Conservation (phyloP, 2,888 invertebrate species). For the Adelognathus sp. region DNA sequence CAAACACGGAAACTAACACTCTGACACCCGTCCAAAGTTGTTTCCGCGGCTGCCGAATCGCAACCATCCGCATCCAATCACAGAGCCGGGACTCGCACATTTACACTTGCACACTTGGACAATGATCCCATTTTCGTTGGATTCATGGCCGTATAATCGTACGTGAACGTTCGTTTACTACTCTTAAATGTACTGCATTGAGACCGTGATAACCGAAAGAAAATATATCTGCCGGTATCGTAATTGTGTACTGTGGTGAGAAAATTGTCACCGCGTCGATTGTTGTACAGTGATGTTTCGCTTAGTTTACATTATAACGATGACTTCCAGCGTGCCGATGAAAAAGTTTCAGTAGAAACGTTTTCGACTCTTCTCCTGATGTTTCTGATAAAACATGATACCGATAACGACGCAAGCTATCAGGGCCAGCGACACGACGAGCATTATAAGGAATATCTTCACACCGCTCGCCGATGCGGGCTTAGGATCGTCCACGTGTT, state of each 20-base stretch:
- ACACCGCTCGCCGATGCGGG: constrained; percentile 93
- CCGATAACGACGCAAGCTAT: constrained; percentile 93
- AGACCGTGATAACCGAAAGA: not conserved
- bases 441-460: constrained; percentile 94
- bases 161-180: not conserved
- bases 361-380: constrained; percentile 94
- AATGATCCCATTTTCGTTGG: not conserved
- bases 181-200: not conserved
- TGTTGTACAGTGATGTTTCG: not conserved
- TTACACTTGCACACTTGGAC: not conserved
- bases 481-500: constrained; percentile 94
- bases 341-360: constrained; percentile 86
- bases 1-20: too few relatives aligned
- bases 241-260: not conserved
- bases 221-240: not conserved
- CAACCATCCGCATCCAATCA: too few relatives aligned
- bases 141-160: not conserved
- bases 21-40: too few relatives aligned
- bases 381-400: constrained; percentile 96
- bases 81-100: not conserved
- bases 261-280: not conserved
- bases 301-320: not conserved
- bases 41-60: too few relatives aligned
- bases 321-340: not conserved
- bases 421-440: constrained; percentile 91